phyloP scores from a whole-genome alignment of 2,113 vertebrate genomes.

The Passer montanus region DNA sequence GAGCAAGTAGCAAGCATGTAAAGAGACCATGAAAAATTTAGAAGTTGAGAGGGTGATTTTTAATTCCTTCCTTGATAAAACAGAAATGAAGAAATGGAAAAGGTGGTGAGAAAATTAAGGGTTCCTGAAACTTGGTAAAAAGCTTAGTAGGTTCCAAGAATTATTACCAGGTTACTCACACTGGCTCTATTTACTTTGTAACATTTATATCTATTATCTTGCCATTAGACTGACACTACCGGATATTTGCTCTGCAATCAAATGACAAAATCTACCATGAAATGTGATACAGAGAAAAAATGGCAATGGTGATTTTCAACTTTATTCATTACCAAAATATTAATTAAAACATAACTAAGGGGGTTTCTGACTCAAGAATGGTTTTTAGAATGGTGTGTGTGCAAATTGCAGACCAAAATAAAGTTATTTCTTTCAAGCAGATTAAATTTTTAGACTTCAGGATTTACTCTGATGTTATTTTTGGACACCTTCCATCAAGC shows the following conservation, averaged over 20 bases:
- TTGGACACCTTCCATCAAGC: background rate
- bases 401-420: background rate
- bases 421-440: background rate
- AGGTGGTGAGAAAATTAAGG: background rate
- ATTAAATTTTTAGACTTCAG: background rate
- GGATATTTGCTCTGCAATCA: conserved; percentile 7
- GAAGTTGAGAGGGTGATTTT: background rate
- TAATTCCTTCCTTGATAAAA: background rate
- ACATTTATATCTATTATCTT: background rate
- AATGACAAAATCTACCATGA: background rate
- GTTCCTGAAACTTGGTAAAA: background rate
- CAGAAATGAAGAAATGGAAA: background rate
- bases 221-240: background rate
- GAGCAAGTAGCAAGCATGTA: background rate
- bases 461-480: background rate
- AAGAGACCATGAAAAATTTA: background rate
- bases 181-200: background rate
- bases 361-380: background rate
- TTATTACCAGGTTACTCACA: background rate
- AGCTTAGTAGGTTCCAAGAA: background rate
- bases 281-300: background rate
- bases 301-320: background rate
- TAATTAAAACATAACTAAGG: background rate
- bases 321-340: background rate
- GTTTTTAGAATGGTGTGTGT: background rate